phyloP scores from a whole-genome alignment of 2,888 invertebrate genomes.

The Schizotus pectinicornis region DNA sequence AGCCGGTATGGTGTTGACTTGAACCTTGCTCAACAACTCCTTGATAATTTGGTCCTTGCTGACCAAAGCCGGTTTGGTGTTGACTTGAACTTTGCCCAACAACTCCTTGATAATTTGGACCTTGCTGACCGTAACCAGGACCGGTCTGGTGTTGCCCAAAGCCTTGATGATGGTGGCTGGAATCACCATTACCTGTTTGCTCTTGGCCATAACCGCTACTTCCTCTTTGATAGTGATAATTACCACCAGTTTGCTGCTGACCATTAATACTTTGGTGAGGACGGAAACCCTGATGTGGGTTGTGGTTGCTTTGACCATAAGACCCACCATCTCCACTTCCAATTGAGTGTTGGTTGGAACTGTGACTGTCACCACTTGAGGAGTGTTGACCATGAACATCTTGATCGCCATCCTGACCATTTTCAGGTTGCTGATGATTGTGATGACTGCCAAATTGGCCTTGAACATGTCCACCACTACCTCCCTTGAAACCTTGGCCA shows the following conservation, averaged over 20 bases:
- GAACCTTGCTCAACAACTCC: not conserved
- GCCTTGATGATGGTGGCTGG: not conserved
- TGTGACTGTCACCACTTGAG: no score
- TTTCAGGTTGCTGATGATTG: no score
- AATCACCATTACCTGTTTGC: conserved; percentile 4
- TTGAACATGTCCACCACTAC: conserved; percentile 7
- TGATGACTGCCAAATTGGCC: conserved; percentile 14
- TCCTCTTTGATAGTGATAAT: conserved; percentile 10
- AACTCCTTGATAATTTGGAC: not conserved
- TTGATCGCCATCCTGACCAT: no score
- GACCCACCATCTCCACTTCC: conserved; percentile 6
- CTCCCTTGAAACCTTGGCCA: no score
- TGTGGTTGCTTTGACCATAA: not conserved
- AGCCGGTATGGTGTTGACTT: not conserved
- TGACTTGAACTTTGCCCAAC: no score
- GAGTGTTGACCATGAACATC: no score
- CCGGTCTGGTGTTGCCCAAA: no score
- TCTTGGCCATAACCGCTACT: conserved; percentile 6
- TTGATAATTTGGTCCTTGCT: not conserved
- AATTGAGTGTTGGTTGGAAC: no score
- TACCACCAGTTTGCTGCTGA: not conserved
- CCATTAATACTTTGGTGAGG: not conserved
- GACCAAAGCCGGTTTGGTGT: not conserved
- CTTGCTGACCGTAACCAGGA: not conserved
- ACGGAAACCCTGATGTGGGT: no score